These are phyloP conservation scores for Scaptomyza graminum DNA, from an alignment of 1,140 invertebrate genomes.

Conservation along the genomic window DNA sequence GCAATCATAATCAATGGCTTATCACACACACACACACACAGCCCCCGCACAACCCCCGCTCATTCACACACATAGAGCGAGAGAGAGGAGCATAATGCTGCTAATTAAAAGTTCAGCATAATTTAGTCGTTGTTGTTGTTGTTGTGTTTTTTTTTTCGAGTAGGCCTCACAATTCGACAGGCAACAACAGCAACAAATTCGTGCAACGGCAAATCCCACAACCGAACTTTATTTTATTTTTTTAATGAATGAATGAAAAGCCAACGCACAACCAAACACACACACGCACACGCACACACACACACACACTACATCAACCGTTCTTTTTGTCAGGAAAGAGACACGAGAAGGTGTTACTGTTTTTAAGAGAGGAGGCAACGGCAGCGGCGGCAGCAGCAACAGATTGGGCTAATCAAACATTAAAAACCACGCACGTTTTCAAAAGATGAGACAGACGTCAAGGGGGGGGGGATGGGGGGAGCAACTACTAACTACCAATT, in stretches of 20 bases:
- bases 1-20: slow-evolving; percentile 20
- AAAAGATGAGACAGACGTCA: slow-evolving; percentile 11
- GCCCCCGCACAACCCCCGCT: too few species aligned
- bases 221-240: slow-evolving; percentile 20
- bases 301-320: slow-evolving; percentile 29
- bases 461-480: background rate
- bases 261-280: slow-evolving; percentile 38
- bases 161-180: slow-evolving; percentile 4
- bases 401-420: slow-evolving; percentile 63
- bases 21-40: slow-evolving; percentile 1
- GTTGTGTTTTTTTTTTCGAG: slow-evolving; percentile 9
- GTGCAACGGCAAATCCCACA: slow-evolving; percentile 41
- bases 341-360: background rate
- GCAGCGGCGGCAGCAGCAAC: background rate
- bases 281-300: slow-evolving; percentile 27
- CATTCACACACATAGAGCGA: too few species aligned
- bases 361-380: background rate
- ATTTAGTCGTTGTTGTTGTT: slow-evolving; percentile 49
- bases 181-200: slow-evolving; percentile 37
- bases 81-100: slow-evolving; percentile 51
- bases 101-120: slow-evolving; percentile 68
- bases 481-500: slow-evolving; percentile 64
- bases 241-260: slow-evolving; percentile 70
- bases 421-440: slow-evolving; percentile 60
- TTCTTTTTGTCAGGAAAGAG: slow-evolving; percentile 20